Conservation (phyloP, 2,113 vertebrate genomes). For the Ploceus nigricollis region DNA sequence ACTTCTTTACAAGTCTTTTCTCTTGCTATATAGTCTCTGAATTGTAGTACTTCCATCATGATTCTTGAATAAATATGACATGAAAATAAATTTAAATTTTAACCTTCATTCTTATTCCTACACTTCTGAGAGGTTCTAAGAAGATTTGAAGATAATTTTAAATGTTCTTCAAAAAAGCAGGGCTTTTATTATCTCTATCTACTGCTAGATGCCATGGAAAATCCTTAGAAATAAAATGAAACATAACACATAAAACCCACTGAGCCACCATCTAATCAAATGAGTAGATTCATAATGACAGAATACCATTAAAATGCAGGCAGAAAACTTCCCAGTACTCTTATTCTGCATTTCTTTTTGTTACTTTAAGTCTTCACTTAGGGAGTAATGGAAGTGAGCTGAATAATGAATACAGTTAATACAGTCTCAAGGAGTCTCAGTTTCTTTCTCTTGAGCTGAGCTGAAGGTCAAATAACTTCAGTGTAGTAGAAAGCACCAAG, state of each 20-base stretch:
- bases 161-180: not conserved
- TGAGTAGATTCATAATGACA: not conserved
- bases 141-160: not conserved
- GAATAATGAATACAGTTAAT: constrained; percentile 43
- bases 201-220: not conserved
- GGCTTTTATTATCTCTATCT: not conserved
- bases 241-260: not conserved
- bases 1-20: not conserved
- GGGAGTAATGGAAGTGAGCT: not conserved
- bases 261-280: constrained; percentile 13
- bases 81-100: not conserved
- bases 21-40: not conserved
- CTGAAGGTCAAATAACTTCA: constrained; percentile 27
- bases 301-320: constrained; percentile 1
- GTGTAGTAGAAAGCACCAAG: not conserved
- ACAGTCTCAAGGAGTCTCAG: not conserved
- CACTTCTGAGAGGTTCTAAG: not conserved
- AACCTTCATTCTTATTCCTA: not conserved
- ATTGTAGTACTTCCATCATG: not conserved
- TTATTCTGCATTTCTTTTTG: not conserved
- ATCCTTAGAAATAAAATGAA: constrained; percentile 24
- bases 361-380: constrained; percentile 23
- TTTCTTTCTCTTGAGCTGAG: constrained; percentile 19
- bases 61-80: not conserved
- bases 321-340: not conserved